Conservation (phyloP, 2,888 invertebrate species). For the Terebella lapidaria region DNA sequence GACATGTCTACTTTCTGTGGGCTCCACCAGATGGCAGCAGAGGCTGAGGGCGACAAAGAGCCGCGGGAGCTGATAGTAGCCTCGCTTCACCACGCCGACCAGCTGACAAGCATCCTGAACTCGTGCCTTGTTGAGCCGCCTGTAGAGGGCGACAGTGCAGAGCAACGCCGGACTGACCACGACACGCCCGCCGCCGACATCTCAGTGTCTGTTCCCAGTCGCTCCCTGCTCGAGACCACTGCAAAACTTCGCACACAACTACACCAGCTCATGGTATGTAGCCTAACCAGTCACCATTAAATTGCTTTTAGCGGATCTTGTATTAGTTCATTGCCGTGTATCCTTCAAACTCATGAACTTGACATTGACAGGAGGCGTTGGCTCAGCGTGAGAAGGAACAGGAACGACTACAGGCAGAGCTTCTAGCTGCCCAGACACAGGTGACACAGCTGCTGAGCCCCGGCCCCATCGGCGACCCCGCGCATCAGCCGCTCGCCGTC, state of each 20-base stretch:
- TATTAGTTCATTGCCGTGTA: too few relatives aligned
- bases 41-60: not conserved
- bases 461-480: not conserved
- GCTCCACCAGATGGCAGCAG: constrained; percentile 5
- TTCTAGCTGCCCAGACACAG: not conserved
- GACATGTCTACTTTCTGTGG: too few relatives aligned
- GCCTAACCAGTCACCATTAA: too few relatives aligned
- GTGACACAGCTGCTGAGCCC: not conserved
- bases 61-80: not conserved
- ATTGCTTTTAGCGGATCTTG: too few relatives aligned
- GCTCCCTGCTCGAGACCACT: not conserved
- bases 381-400: not conserved
- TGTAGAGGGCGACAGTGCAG: not conserved
- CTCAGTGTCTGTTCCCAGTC: not conserved
- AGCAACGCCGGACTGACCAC: too few relatives aligned
- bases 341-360: too few relatives aligned
- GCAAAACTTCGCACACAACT: not conserved
- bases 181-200: too few relatives aligned
- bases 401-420: not conserved
- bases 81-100: not conserved
- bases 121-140: not conserved
- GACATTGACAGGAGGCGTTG: not conserved
- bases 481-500: too few relatives aligned
- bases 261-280: not conserved
- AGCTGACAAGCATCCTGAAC: not conserved